Evolutionary conservation across 2,113 vertebrate species (phyloP).

Genomic region (Hydrochoerus hydrochaeris): DNA sequence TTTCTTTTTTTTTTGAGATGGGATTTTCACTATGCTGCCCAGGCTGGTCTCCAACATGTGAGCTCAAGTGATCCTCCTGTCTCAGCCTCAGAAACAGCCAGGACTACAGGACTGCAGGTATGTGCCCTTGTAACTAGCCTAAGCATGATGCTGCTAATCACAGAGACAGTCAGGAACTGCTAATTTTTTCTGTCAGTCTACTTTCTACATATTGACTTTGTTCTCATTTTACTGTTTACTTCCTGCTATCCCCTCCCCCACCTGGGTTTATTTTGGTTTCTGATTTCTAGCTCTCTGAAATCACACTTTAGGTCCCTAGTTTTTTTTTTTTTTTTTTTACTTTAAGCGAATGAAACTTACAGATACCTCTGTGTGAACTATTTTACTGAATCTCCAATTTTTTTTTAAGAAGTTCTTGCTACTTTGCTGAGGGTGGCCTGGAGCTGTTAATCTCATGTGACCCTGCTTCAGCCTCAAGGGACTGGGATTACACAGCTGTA

Average conservation of each 20-base stretch:
- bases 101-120: background rate
- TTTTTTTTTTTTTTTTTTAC: background rate
- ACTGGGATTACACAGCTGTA: background rate
- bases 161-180: background rate
- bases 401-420: background rate
- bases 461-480: background rate
- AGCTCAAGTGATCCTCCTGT: background rate
- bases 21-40: background rate
- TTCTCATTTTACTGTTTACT: background rate
- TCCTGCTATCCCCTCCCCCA: background rate
- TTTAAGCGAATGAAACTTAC: background rate
- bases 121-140: background rate
- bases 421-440: background rate
- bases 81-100: background rate
- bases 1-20: background rate
- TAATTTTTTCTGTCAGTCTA: background rate
- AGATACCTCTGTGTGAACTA: background rate
- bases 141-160: background rate
- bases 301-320: background rate
- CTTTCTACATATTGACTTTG: background rate
- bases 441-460: background rate
- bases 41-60: background rate
- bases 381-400: background rate
- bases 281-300: background rate
- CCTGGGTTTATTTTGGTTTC: background rate